Evolutionary conservation across 1,140 invertebrate genomes (phyloP), one percentile per base, ranked within the genome.

Genomic region (Drosophila nikananu): DNA sequence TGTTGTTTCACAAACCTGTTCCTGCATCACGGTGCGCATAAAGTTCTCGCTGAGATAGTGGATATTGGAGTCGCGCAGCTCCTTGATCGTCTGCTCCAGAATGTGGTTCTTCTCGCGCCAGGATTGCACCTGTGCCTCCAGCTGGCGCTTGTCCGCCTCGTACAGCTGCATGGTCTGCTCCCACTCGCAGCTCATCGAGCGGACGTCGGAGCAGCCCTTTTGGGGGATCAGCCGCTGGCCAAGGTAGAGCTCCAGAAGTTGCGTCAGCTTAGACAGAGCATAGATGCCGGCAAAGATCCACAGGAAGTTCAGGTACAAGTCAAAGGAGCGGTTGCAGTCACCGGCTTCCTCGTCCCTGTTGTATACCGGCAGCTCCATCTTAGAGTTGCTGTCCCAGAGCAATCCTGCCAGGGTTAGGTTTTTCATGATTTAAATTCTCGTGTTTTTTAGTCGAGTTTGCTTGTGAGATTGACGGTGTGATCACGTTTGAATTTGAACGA

Each of bases 21-120:
- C 75, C 42, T 84, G 75, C 23, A 84, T 48, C 1, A 90, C 70
- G 3, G 70, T 70, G 3, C 75, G 81, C 71, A 82, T 89, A 19
- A 70, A 90, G 41, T 89, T 81, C 66, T 90, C 81, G 25, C 78
- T 90, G 15, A 89, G 84, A 54, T 90, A 57, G 7, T 86, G 64
- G 1, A 86, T 44, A 74, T 89, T 90, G 17, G 66, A 86, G 51
- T 86, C 82, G 27, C 86, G 59, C 21, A 89, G 55, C 23, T 89
- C 81, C 5, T 25, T 23, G 66, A 91, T 72, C 23, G 66, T 68
- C 30, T 62, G 46, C 48, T 91, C 86, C 58, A 90, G 19, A 12
- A 44, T 68, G 32, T 48, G 62, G 39, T 90, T 90, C 44, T 72
- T 90, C 13, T 82, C 66, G 5, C 76, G 79, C 72, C 84, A 44